Base-by-base conservation (phyloP, 1,140 invertebrate genomes). In the Conus betulinus region DNA sequence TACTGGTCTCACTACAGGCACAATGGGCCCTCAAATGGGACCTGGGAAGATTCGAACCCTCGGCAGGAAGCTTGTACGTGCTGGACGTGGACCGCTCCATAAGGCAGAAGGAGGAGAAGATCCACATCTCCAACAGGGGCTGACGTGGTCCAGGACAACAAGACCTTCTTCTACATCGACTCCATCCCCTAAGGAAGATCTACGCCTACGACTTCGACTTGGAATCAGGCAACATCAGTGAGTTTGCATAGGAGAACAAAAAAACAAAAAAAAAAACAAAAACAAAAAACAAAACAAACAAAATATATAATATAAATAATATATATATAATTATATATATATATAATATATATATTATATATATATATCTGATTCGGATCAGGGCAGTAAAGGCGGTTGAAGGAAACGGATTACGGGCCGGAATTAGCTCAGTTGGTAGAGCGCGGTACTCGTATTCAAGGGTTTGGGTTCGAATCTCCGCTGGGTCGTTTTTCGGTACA, bases 51-150 rank as follows among this genome's bases (percentile, higher is more conserved):
- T 23, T 92, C 20, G 90, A 90, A 78, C 88, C 82, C 5, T 90
- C 89, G 55, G 86, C 87, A 20, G 94, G 94, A 5, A 88, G 52
- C n/a, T 87, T 96, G 25, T 95, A 94, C 85, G 89, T 88, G 71
- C 86, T 95, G 6, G 93, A 93, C 55, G 51, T 89, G 82, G 90
- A 93, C 88, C 91, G 91, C 2, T 92, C 27, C 15, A 82, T 95
- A 0, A 90, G 51, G 5, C 92, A 90, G 63, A 88, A 93, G n/a
- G 78, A 92, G 0, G 90, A 92, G 10, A 91, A 93, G 84, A 90
- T 96, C 55, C 93, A 96, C 82, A 97, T 98, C 84, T 97, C 97
- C 55, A 99, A 98, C 93, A n/a, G n/a, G 98, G 98, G 0, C 93
- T 98, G 10, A 97, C 97, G 13, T 98, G 98, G 98, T 97, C 97